Conservation (phyloP, 2,113 vertebrate species). For the Acanthochromis polyacanthus region DNA sequence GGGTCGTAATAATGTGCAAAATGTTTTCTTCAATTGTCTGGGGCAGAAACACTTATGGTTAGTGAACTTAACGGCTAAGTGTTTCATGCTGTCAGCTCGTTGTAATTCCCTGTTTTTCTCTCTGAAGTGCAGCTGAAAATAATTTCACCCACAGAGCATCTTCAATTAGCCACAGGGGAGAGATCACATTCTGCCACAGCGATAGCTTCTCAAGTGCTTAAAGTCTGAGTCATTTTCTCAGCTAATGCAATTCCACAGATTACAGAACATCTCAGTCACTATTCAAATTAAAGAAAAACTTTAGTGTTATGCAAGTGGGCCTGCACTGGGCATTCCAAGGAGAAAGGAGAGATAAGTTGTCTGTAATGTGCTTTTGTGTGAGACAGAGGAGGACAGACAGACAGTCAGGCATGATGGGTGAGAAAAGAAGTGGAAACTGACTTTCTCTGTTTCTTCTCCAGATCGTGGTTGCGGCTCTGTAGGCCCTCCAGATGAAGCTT, state of each 20-base stretch:
- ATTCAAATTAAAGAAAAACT: constrained; percentile 72
- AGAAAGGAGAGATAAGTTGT: constrained; percentile 35
- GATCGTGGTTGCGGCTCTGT: constrained; percentile 95
- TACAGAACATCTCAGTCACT: constrained; percentile 73
- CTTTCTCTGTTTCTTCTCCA: constrained; percentile 99
- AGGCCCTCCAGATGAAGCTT: constrained; percentile 96
- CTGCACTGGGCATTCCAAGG: constrained; percentile 26
- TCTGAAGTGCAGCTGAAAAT: constrained; percentile 81
- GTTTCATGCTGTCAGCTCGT: constrained; percentile 78
- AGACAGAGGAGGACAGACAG: neutral
- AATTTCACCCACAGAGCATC: constrained; percentile 82
- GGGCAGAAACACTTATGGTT: constrained; percentile 73
- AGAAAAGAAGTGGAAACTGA: constrained; percentile 70
- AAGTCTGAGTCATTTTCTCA: constrained; percentile 78
- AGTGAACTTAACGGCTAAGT: constrained; percentile 76
- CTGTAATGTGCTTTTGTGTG: constrained; percentile 27
- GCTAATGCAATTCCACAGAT: constrained; percentile 81
- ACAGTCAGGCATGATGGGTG: neutral
- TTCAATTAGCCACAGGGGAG: constrained; percentile 84
- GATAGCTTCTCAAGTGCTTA: constrained; percentile 80
- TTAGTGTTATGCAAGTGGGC: constrained; percentile 53
- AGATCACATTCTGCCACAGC: constrained; percentile 80
- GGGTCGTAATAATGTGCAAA: constrained; percentile 63
- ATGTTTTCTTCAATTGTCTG: constrained; percentile 70
- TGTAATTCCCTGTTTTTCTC: constrained; percentile 77